Evolutionary conservation across 2,888 invertebrate genomes (phyloP), one percentile per base, ranked within the genome.

Genomic region (Polymixis flavicincta): DNA sequence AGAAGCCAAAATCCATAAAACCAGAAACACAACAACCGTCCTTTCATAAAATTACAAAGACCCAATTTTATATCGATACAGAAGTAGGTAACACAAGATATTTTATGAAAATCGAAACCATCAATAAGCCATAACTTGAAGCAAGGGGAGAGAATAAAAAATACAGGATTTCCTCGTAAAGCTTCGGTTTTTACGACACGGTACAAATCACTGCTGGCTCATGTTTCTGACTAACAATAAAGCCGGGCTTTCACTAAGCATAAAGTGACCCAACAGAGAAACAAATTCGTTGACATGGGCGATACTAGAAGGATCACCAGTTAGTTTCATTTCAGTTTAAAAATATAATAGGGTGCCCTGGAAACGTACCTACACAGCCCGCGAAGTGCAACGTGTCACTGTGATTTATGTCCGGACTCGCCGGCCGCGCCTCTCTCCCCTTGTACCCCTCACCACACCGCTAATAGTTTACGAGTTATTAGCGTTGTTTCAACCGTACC

Each of bases 41-140:
- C 78, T 74, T 37, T 65, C 70, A 78, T 82, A 78, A 78, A 70
- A 74, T 78, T 60, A 78, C 79, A 71, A 57, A 67, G 57, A 32
- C 19, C 32, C 59, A 69, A 61, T 82, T 70, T 71, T 65, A 75
- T 75, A 71, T 65, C 73, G 72, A 80, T 70, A 67, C 59, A 77
- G 48, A 75, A 61, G 52, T 65, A 80, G 54, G 83, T 71, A 73
- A 80, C 73, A 64, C 22, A 50, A 80, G 70, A 61, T 63, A 68
- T 76, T 85, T 83, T 83, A 83, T 85, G 83, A 85, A 83, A 71
- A 83, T 71, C 70, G 84, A 83, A 83, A 75, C 68, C 83, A 83
- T 85, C 68, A 71, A 77, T 77, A 83, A 61, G n/a, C 69, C 17
- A 73, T 75, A 77, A 85, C 68, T 64, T 55, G 64, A 61, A 70